A percentile compares a stretch with the other conserved stretches of the same genome.
Evolutionary conservation across 2,797 vertebrate genomes (phyloP).

Genomic region (Synanceia verrucosa): DNA sequence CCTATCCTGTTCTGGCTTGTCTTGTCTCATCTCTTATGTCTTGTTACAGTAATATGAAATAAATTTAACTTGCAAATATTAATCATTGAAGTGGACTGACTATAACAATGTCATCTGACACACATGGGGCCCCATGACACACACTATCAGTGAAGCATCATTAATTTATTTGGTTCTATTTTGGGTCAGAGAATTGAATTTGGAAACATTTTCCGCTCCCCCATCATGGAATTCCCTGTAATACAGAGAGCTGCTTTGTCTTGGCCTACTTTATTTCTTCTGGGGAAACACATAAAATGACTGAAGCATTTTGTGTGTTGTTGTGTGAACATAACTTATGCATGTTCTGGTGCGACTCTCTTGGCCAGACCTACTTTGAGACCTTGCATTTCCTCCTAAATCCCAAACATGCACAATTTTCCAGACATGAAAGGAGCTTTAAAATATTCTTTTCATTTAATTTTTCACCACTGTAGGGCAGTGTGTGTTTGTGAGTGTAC

Average conservation of each 20-base stretch:
- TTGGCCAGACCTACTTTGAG: not conserved
- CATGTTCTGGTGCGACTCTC: not conserved
- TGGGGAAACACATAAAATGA: not conserved
- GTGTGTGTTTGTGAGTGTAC: not conserved
- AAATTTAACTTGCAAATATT: not conserved
- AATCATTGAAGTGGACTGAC: not conserved
- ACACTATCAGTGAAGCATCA: not conserved
- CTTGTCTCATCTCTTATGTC: not conserved
- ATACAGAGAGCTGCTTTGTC: not conserved
- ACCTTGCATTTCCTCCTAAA: not conserved
- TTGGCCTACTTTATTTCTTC: not conserved
- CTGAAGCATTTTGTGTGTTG: not conserved
- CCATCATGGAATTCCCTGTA: not conserved
- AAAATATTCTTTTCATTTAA: not conserved
- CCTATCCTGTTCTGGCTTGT: not conserved
- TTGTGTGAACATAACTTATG: slow-evolving; percentile 10
- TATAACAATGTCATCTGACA: not conserved
- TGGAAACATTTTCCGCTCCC: not conserved
- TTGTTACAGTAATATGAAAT: not conserved
- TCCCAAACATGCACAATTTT: not conserved
- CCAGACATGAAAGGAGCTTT: not conserved
- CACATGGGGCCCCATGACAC: not conserved
- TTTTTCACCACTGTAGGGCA: not conserved
- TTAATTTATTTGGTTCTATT: not conserved
- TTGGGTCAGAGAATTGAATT: not conserved